A percentile compares a stretch with the other conserved stretches of the same genome.
phyloP scores from a whole-genome alignment of 2,797 vertebrate genomes.

The Sebastes wilsoni region DNA sequence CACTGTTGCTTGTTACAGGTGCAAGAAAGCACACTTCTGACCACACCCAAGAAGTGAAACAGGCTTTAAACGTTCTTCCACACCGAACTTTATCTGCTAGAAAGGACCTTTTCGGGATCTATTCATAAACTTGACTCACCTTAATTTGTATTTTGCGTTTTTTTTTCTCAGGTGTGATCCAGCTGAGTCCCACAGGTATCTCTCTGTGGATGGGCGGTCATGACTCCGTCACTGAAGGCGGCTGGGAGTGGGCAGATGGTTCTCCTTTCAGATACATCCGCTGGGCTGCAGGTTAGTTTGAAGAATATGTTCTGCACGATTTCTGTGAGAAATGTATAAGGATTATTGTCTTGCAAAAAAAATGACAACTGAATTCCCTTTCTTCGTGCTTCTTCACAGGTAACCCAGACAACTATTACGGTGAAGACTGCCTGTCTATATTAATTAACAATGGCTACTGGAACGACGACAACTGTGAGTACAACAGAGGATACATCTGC shows the following conservation, averaged over 20 bases:
- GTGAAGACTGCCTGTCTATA: constrained; percentile 83
- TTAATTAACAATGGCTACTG: constrained; percentile 79
- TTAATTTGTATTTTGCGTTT: background rate
- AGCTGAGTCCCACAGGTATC: constrained; percentile 76
- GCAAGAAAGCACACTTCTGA: background rate
- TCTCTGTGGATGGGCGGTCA: constrained; percentile 85
- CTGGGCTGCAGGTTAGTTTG: constrained; percentile 77
- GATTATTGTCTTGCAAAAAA: background rate
- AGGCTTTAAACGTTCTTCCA: background rate
- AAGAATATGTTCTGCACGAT: background rate
- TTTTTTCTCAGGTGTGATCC: constrained; percentile 67
- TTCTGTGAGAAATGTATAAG: background rate
- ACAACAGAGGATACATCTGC: constrained; percentile 84
- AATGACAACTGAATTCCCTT: background rate
- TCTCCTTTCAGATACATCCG: constrained; percentile 82
- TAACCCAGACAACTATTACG: constrained; percentile 78
- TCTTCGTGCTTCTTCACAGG: constrained; percentile 58
- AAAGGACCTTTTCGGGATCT: background rate
- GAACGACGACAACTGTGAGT: constrained; percentile 84
- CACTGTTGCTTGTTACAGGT: too few relatives aligned
- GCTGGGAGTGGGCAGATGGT: constrained; percentile 82
- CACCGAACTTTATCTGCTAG: background rate
- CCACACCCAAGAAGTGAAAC: background rate
- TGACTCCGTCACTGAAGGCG: constrained; percentile 82
- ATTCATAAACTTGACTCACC: background rate